A percentile compares a stretch with the other conserved stretches of the same genome.
Conservation (phyloP, 2,113 vertebrate species). For the Patagioenas fasciata region DNA sequence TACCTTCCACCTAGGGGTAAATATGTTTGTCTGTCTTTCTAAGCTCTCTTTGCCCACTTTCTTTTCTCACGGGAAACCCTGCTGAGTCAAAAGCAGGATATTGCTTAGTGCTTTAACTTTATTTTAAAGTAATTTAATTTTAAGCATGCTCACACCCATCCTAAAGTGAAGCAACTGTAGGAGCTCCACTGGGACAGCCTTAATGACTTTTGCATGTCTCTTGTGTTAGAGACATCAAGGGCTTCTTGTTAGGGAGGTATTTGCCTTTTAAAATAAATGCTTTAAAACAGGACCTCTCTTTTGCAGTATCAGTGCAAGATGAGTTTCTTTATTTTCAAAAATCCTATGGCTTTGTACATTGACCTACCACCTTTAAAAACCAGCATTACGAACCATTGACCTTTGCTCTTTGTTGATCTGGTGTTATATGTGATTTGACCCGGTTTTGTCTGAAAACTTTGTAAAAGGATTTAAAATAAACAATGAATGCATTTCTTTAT, state of each 20-base stretch:
- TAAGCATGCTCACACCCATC: conserved; percentile 84
- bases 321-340: conserved; percentile 57
- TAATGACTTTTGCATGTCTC: conserved; percentile 89
- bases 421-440: conserved; percentile 76
- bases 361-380: conserved; percentile 86
- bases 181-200: conserved; percentile 80
- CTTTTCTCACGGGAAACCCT: conserved; percentile 98
- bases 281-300: conserved; percentile 70
- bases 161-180: conserved; percentile 81
- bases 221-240: conserved; percentile 88
- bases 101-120: conserved; percentile 86
- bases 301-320: conserved; percentile 62
- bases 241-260: conserved; percentile 83
- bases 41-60: conserved; percentile 82
- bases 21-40: conserved; percentile 97
- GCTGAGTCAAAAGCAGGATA: conserved; percentile 86
- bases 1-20: conserved; percentile 98
- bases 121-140: conserved; percentile 96
- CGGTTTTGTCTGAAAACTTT: conserved; percentile 71
- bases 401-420: conserved; percentile 71
- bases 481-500: conserved; percentile 15
- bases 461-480: conserved; percentile 63
- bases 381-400: conserved; percentile 78
- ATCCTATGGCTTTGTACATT: conserved; percentile 67
- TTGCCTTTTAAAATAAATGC: conserved; percentile 86